A percentile compares a stretch with the other conserved stretches of the same genome.
Evolutionary conservation across 2,113 vertebrate genomes (phyloP).

Genomic region (Capra hircus): DNA sequence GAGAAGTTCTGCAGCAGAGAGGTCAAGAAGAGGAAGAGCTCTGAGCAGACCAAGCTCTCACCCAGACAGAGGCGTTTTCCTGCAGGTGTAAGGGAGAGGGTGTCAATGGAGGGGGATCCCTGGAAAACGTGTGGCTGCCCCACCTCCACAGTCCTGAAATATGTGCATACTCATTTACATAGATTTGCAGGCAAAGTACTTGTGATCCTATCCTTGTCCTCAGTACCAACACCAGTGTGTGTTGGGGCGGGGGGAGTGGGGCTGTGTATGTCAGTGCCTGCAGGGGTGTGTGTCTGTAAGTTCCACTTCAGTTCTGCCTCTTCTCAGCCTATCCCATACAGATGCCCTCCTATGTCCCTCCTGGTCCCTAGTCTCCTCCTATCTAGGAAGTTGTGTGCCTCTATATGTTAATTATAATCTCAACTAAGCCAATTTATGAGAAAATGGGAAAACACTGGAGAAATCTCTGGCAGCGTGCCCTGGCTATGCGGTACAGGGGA

Average conservation of each 20-base stretch:
- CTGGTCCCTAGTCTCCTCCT: not conserved
- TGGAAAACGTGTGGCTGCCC: not conserved
- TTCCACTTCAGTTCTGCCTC: not conserved
- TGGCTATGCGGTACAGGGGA: too few species aligned
- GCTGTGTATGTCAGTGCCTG: not conserved
- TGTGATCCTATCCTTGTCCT: not conserved
- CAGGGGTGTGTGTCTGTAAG: not conserved
- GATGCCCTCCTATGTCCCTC: not conserved
- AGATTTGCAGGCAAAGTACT: not conserved
- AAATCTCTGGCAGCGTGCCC: not conserved
- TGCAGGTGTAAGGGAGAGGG: not conserved
- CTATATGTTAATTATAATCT: not conserved
- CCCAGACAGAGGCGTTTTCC: not conserved
- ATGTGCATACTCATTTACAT: not conserved
- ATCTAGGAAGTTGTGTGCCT: not conserved
- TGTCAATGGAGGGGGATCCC: not conserved
- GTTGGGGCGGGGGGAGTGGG: not conserved
- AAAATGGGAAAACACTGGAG: not conserved
- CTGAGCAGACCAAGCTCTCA: not conserved
- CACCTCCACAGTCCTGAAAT: fast-evolving
- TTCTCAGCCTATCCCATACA: not conserved
- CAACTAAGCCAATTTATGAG: not conserved
- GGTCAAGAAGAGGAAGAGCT: slow-evolving; percentile 34
- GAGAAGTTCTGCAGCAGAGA: not conserved
- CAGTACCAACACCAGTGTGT: not conserved